phyloP scores from a whole-genome alignment of 2,888 invertebrate species.

The Leptarthrus brevirostris region DNA sequence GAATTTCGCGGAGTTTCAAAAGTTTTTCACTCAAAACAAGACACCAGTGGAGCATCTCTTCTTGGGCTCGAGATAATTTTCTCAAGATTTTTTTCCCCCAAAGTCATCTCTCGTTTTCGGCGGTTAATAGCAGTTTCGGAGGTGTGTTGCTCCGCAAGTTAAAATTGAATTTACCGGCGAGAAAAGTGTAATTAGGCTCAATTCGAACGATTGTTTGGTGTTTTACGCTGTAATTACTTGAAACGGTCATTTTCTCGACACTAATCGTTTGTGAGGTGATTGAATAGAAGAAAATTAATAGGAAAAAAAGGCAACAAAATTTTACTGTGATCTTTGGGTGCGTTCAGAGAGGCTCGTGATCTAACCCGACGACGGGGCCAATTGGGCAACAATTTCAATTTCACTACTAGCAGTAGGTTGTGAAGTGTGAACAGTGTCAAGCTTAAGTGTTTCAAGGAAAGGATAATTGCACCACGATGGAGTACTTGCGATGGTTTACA shows the following conservation, averaged over 20 bases:
- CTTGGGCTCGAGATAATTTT: not conserved
- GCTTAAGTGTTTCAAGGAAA: not conserved
- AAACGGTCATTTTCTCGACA: not conserved
- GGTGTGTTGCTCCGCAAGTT: not conserved
- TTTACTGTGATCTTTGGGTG: not conserved
- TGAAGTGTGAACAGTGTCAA: slow-evolving; percentile 2
- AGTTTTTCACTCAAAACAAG: no score
- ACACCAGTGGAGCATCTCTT: no score
- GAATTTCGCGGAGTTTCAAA: not conserved
- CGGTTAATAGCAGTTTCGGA: not conserved
- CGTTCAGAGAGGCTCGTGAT: not conserved
- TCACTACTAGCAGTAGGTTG: not conserved
- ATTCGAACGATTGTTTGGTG: not conserved
- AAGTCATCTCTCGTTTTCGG: not conserved
- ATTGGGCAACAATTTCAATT: not conserved
- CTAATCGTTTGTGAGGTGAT: slow-evolving; percentile 15
- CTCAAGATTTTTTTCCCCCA: not conserved
- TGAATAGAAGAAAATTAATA: not conserved
- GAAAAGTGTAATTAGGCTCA: not conserved
- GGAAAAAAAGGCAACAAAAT: slow-evolving; percentile 16
- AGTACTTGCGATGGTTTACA: slow-evolving; percentile 15
- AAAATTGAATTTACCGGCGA: slow-evolving; percentile 1
- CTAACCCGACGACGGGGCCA: no score
- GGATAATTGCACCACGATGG: slow-evolving; percentile 24
- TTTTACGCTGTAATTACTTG: not conserved